Evolutionary conservation across 1,140 invertebrate species (phyloP), one percentile per base, ranked within the genome.

Genomic region (Bombus pyrosoma): DNA sequence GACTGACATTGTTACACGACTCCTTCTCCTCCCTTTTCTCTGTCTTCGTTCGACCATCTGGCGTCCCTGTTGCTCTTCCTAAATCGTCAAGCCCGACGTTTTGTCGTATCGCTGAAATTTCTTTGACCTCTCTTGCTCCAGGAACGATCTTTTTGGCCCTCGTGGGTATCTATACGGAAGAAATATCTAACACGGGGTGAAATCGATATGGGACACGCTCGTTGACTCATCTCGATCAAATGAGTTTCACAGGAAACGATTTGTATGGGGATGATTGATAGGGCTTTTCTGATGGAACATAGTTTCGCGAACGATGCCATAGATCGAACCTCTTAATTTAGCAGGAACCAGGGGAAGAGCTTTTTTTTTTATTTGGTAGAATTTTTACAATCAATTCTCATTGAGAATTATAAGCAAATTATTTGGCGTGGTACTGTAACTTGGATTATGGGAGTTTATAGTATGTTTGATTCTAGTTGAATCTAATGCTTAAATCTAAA

Each of bases 1-100:
- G 87, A 91, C 87, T 86, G 89, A 90, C 92, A 89, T 91, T 91
- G 91, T 92, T 91, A 92, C 88, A 90, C 89, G 86, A 89, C 81
- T 88, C 87, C 57, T 39, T 47, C 68, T 75, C 34, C 37, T 71
- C 39, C 43, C 71, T 34, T 8, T 41, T 37, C 25, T 41, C 37
- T 62, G 47, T 66, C 71, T 47, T 15, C 47, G 18, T 53, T 57
- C 13, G 22, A 15, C 3, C 28, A 12, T 9, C 18, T 25, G 37
- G 15, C 28, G 13, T 43, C 71, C 39, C 32, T 66, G 32, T 73
- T 68, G 32, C 68, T 39, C 47, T 53, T 12, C 28, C 25, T 66
- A 62, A 3, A n/a, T 69, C 62, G 68, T 32, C 34, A 3, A 59
- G 9, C 28, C 5, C 13, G 3, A n/a, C 47, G 71, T 28, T 81